These are phyloP conservation scores for Sebastes minor DNA, from an alignment of 2,797 vertebrate species.

Conservation along the genomic window DNA sequence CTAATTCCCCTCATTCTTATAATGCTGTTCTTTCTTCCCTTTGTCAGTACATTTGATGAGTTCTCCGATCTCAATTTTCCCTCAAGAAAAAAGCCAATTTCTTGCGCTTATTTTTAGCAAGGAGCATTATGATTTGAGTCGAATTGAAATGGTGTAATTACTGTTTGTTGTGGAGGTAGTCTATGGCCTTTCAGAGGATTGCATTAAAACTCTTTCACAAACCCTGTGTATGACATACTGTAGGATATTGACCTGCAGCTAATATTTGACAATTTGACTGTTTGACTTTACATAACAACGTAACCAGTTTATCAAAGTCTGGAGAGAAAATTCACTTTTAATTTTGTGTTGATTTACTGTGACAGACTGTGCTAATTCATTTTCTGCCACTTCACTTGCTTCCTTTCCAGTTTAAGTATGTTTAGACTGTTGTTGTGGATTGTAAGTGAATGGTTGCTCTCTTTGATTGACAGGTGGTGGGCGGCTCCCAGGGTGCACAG, in stretches of 20 bases:
- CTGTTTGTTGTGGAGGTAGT: not conserved
- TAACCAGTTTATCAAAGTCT: not conserved
- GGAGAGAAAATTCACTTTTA: not conserved
- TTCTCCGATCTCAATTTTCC: not conserved
- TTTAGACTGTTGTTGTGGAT: not conserved
- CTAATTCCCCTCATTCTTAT: not conserved
- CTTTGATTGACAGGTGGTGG: slow-evolving; percentile 77
- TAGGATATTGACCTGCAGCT: not conserved
- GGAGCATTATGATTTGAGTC: not conserved
- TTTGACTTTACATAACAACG: not conserved
- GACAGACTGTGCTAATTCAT: not conserved
- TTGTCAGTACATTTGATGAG: not conserved
- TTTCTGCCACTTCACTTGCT: not conserved
- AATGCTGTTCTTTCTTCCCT: not conserved
- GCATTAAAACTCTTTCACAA: not conserved
- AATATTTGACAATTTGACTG: not conserved
- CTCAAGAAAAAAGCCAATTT: not conserved
- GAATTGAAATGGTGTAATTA: not conserved
- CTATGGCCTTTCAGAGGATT: not conserved
- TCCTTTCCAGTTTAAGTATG: not conserved
- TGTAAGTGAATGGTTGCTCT: not conserved
- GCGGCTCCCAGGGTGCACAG: slow-evolving; percentile 87
- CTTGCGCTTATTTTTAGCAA: not conserved
- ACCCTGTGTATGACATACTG: not conserved
- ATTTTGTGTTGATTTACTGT: not conserved